Evolutionary conservation across 2,113 vertebrate genomes (phyloP), one percentile per base, ranked within the genome.

Genomic region (Gobio gobio): DNA sequence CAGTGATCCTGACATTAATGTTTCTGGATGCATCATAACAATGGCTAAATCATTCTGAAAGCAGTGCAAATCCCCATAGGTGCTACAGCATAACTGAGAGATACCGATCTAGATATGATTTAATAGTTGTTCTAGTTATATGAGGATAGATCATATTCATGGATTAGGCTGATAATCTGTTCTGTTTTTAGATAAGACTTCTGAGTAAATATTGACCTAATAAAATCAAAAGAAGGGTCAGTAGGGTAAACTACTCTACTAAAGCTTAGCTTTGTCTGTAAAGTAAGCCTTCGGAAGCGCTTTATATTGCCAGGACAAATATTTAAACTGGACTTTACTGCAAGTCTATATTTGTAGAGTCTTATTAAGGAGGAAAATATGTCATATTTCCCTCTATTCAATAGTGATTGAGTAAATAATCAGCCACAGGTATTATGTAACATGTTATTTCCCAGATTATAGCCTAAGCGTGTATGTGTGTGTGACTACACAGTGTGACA

Each of bases 251-350:
- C 7, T 22, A 81, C 75, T 45, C 72, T 47, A 79, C 87, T 90
- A 89, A 75, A 83, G 77, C 29, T 87, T 85, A 89, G 86, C 86
- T 87, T 66, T 58, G 64, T 79, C 79, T 66, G 73, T 73, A 84
- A 77, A 80, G 72, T 29, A 68, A 75, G 87, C 79, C 76, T 63
- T 87, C 88, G 83, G 86, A 93, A 36, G 73, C 76, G 56, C 78
- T 78, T 73, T 79, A 75, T 83, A 74, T 85, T 84, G 87, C 79
- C 89, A 83, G 16, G 10, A 84, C 90, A 90, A 89, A 92, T 88
- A 91, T 90, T 91, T 91, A 73, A 59, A 85, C 79, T 84, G 84
- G 76, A 89, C 90, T 93, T 89, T 90, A 88, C 86, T 85, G 87
- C 87, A 84, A 58, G 76, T 40, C 40, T 80, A 14, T 86, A 77